These are phyloP conservation scores for Melanostigma gelatinosum DNA, from an alignment of 2,113 vertebrate species.

Conservation along the genomic window DNA sequence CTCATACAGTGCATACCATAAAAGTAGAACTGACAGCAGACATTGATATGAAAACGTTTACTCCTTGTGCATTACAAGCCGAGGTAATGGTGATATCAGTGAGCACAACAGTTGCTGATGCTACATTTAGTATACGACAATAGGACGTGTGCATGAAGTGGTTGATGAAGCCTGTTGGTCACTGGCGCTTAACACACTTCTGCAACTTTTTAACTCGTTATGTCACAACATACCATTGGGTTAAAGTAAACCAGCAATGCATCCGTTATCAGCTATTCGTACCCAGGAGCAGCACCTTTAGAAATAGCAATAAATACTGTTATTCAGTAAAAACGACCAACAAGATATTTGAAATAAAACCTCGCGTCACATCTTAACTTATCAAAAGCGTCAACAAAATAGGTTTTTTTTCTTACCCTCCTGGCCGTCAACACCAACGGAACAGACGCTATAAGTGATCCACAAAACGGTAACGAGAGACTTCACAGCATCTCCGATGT, in stretches of 20 bases:
- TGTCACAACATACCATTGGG: not conserved
- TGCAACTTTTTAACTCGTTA: not conserved
- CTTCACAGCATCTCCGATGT: constrained; percentile 59
- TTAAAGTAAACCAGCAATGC: not conserved
- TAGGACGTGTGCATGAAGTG: not conserved
- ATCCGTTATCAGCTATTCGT: not conserved
- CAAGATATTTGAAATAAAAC: constrained; percentile 1
- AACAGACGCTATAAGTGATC: constrained; percentile 61
- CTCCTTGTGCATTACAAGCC: not conserved
- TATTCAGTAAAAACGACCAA: not conserved
- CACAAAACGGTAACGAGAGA: constrained; percentile 56
- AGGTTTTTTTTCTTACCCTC: constrained; percentile 73
- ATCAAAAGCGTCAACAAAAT: not conserved
- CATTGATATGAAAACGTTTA: not conserved
- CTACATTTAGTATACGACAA: not conserved
- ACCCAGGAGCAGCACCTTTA: not conserved
- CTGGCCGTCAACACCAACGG: constrained; percentile 65
- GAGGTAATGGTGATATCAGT: not conserved
- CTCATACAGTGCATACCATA: not conserved
- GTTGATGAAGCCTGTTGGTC: not conserved
- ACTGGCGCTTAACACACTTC: not conserved
- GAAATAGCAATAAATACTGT: not conserved
- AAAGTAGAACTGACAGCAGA: not conserved
- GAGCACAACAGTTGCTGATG: not conserved
- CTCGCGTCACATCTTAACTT: constrained; percentile 23